These are phyloP conservation scores for Ctenosaura bakeri DNA, from an alignment of 2,797 vertebrate genomes.

Conservation along the genomic window DNA sequence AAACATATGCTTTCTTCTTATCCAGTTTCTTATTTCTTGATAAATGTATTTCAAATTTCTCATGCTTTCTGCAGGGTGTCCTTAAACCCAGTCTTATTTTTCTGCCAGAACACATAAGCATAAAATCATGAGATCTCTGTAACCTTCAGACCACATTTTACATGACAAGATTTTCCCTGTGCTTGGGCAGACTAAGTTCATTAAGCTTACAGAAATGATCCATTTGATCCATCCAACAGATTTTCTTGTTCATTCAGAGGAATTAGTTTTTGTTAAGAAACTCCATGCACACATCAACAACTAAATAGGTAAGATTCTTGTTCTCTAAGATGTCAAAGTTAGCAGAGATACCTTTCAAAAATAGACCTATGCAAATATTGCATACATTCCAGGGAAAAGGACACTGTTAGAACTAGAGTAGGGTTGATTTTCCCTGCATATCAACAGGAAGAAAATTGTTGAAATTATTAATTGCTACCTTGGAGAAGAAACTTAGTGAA, in stretches of 20 bases:
- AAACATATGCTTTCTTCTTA: too few species aligned
- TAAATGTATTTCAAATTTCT: not conserved
- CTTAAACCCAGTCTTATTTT: not conserved
- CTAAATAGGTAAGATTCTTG: not conserved
- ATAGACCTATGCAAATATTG: not conserved
- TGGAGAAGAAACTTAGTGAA: too few species aligned
- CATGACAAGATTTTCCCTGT: not conserved
- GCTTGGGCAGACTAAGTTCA: not conserved
- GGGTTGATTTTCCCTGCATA: not conserved
- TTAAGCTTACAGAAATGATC: slow-evolving; percentile 5
- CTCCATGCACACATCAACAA: not conserved
- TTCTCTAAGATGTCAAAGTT: not conserved
- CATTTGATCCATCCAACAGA: slow-evolving; percentile 1
- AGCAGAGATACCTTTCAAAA: not conserved
- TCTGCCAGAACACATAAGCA: not conserved
- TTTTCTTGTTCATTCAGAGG: not conserved
- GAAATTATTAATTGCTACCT: too few species aligned
- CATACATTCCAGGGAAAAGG: not conserved
- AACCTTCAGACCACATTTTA: slow-evolving; percentile 10
- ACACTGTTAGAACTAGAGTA: not conserved
- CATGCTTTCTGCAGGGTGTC: not conserved
- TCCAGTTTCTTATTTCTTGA: not conserved
- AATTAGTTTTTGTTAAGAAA: not conserved
- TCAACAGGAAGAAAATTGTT: not conserved
- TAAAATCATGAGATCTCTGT: slow-evolving; percentile 5